Evolutionary conservation across 2,113 vertebrate species (phyloP).

Genomic region (Mormyrus lacerda): DNA sequence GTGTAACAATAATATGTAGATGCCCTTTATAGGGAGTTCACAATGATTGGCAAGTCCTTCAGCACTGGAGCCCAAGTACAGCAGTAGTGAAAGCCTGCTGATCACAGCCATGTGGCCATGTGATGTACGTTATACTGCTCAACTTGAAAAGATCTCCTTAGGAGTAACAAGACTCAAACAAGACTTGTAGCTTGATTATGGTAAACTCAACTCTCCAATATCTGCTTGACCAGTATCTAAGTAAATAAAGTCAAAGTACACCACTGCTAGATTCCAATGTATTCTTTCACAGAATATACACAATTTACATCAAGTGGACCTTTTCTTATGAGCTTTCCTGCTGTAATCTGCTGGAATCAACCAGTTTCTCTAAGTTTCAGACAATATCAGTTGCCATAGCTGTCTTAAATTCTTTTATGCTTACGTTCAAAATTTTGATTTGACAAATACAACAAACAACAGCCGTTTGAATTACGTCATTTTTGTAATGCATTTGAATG

Average conservation of each 20-base stretch:
- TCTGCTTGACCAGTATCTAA: background rate
- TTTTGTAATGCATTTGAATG: background rate
- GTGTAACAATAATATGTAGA: background rate
- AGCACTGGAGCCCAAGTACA: background rate
- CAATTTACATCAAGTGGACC: background rate
- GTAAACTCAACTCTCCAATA: background rate
- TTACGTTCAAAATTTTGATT: background rate
- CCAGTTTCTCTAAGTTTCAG: background rate
- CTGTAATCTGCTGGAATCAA: background rate
- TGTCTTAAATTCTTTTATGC: background rate
- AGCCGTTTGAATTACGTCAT: background rate
- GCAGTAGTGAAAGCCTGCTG: background rate
- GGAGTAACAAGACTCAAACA: background rate
- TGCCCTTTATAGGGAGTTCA: background rate
- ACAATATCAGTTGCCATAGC: background rate
- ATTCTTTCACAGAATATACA: background rate
- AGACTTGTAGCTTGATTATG: background rate
- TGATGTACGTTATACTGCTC: background rate
- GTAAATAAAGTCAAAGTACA: background rate
- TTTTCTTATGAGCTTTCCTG: background rate
- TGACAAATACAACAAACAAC: background rate
- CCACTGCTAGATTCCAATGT: background rate
- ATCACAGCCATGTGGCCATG: background rate
- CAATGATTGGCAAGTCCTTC: background rate
- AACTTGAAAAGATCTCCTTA: background rate